Evolutionary conservation across 2,797 vertebrate genomes (phyloP).

Genomic region (Cyprinodon diabolis): DNA sequence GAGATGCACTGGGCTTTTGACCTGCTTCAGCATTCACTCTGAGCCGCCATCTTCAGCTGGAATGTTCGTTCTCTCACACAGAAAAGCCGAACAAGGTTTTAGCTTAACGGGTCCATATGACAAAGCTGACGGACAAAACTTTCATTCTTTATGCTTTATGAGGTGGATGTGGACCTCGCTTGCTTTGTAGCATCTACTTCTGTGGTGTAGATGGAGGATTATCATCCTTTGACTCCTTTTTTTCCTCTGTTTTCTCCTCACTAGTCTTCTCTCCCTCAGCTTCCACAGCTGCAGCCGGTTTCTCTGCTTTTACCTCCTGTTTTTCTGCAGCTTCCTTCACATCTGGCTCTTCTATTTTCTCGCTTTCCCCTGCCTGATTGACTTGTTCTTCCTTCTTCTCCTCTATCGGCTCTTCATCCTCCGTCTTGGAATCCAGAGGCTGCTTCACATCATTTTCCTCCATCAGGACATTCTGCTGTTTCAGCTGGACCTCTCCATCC

Average conservation of each 20-base stretch:
- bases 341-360: constrained; percentile 47
- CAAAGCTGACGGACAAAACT: constrained; percentile 39
- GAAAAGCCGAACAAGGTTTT: constrained; percentile 34
- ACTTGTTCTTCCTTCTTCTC: constrained; percentile 53
- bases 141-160: constrained; percentile 35
- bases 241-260: constrained; percentile 61
- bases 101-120: constrained; percentile 59
- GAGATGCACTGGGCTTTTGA: constrained; percentile 71
- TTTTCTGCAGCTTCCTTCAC: constrained; percentile 36
- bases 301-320: constrained; percentile 35
- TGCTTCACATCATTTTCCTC: constrained; percentile 69
- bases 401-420: constrained; percentile 45
- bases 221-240: constrained; percentile 61
- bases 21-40: constrained; percentile 42
- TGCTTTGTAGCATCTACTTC: constrained; percentile 55
- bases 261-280: constrained; percentile 40
- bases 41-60: constrained; percentile 19
- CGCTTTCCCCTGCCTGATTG: constrained; percentile 29
- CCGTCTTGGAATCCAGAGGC: constrained; percentile 54
- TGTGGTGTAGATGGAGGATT: constrained; percentile 54
- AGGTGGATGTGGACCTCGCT: constrained; percentile 35
- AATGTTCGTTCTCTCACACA: constrained; percentile 32
- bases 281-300: constrained; percentile 11
- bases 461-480: constrained; percentile 59
- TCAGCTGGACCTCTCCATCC: constrained; percentile 75